Percentiles rank a stretch among this genome's conserved stretches.
Evolutionary conservation across 1,140 invertebrate species (phyloP).

Genomic region (Homalodisca vitripennis): DNA sequence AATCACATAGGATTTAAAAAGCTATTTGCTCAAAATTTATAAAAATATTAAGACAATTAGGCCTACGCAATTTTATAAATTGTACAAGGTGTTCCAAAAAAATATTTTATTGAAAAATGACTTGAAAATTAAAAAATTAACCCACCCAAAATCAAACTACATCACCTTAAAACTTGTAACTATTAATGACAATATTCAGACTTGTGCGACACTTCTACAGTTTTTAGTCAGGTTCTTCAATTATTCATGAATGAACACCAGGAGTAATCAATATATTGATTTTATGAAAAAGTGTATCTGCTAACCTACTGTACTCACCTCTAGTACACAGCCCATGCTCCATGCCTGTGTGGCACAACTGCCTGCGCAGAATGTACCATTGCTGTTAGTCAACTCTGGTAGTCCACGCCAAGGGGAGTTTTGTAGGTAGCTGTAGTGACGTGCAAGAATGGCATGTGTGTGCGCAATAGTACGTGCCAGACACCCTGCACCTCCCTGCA

Average conservation of each 20-base stretch:
- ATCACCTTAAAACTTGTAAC: too few relatives aligned
- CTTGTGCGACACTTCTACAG: neutral
- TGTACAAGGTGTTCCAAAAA: too few relatives aligned
- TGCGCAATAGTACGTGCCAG: constrained; percentile 67
- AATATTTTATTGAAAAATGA: too few relatives aligned
- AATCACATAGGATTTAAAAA: too few relatives aligned
- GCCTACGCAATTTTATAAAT: too few relatives aligned
- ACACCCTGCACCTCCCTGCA: constrained; percentile 59
- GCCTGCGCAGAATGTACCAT: constrained; percentile 77
- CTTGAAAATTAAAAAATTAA: too few relatives aligned
- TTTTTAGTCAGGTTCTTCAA: neutral
- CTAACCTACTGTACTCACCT: too few relatives aligned
- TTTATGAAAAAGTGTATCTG: neutral
- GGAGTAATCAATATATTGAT: neutral
- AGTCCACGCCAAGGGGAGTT: constrained; percentile 85
- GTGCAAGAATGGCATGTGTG: constrained; percentile 66
- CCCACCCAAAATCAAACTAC: too few relatives aligned
- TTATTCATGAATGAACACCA: neutral
- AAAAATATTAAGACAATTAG: too few relatives aligned
- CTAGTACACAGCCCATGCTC: constrained; percentile 85
- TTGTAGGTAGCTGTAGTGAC: constrained; percentile 74
- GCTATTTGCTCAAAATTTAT: too few relatives aligned
- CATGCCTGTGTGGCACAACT: constrained; percentile 96
- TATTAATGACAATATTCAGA: neutral
- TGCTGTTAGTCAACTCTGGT: constrained; percentile 92